Conservation (phyloP, 1,140 invertebrate genomes). For the Seison nebaliae region DNA sequence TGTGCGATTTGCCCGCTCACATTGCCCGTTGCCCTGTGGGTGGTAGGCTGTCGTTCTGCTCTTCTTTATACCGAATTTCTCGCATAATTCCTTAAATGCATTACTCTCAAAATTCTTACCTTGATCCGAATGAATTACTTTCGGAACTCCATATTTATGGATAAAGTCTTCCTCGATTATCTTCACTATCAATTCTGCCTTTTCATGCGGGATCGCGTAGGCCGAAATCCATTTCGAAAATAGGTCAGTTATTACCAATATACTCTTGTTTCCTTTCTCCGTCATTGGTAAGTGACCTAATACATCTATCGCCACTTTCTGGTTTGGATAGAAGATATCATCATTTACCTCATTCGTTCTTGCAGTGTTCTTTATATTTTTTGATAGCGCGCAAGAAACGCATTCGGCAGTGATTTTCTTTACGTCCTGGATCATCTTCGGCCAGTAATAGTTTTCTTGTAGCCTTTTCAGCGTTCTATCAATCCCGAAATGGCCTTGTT, state of each 20-base stretch:
- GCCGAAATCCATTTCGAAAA: slow-evolving; percentile 19
- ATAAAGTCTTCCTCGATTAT: slow-evolving; percentile 13
- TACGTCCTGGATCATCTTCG: neutral
- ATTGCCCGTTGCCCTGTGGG: slow-evolving; percentile 17
- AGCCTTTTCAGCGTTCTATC: slow-evolving; percentile 1
- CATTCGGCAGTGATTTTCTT: slow-evolving; percentile 1
- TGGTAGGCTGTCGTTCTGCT: slow-evolving; percentile 15
- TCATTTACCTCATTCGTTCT: no score
- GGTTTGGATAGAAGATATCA: no score
- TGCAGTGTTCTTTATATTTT: neutral
- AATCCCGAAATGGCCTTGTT: slow-evolving; percentile 3
- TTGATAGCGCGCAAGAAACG: slow-evolving; percentile 3
- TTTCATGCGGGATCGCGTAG: no score
- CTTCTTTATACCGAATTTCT: slow-evolving; percentile 13
- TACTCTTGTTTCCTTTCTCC: slow-evolving; percentile 15
- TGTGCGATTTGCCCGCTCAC: slow-evolving; percentile 11
- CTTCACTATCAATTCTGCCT: neutral
- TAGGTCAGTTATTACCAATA: slow-evolving; percentile 17
- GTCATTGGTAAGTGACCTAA: slow-evolving; percentile 16
- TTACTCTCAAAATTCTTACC: slow-evolving; percentile 15
- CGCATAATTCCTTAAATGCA: slow-evolving; percentile 13
- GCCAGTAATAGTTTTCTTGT: slow-evolving; percentile 5
- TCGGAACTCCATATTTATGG: slow-evolving; percentile 12
- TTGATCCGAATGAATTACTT: slow-evolving; percentile 13
- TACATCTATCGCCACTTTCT: slow-evolving; percentile 14